phyloP scores from a whole-genome alignment of 1,140 invertebrate genomes.

The Leptoteleia sp. region DNA sequence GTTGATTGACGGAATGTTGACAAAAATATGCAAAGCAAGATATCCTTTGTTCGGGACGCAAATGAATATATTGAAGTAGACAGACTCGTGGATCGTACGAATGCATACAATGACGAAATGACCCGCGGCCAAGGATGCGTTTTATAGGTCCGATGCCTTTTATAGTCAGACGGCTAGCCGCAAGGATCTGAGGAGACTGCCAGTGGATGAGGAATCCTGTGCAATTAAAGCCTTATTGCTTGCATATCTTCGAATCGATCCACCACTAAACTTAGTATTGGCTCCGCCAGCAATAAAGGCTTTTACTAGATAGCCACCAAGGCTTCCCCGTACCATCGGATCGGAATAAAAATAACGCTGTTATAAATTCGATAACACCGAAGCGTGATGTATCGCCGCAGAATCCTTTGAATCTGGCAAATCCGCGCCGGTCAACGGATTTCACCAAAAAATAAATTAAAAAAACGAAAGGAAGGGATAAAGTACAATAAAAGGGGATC shows the following conservation, averaged over 20 bases:
- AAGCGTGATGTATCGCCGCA: slow-evolving; percentile 28
- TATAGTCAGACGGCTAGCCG: slow-evolving; percentile 76
- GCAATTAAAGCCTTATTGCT: slow-evolving; percentile 82
- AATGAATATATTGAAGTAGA: slow-evolving; percentile 61
- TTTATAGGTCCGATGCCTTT: slow-evolving; percentile 82
- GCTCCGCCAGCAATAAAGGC: slow-evolving; percentile 75
- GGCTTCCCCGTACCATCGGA: slow-evolving; percentile 57
- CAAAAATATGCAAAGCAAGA: slow-evolving; percentile 32
- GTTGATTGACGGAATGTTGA: slow-evolving; percentile 52
- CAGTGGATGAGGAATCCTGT: slow-evolving; percentile 80
- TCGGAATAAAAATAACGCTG: slow-evolving; percentile 45
- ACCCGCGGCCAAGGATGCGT: slow-evolving; percentile 79
- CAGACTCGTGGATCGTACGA: slow-evolving; percentile 41
- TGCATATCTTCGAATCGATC: slow-evolving; percentile 81
- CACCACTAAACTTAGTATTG: slow-evolving; percentile 79
- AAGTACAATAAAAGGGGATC: slow-evolving; percentile 41
- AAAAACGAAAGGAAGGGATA: not conserved
- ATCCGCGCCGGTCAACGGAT: slow-evolving; percentile 6
- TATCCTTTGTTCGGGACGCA: slow-evolving; percentile 48
- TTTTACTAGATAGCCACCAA: slow-evolving; percentile 75
- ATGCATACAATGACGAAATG: slow-evolving; percentile 69
- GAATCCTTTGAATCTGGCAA: slow-evolving; percentile 25
- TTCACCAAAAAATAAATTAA: not conserved
- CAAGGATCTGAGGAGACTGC: slow-evolving; percentile 75
- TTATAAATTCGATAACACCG: slow-evolving; percentile 52